These are phyloP conservation scores for Eupithecia pulchellata DNA, from an alignment of 2,888 invertebrate genomes.

Conservation along the genomic window DNA sequence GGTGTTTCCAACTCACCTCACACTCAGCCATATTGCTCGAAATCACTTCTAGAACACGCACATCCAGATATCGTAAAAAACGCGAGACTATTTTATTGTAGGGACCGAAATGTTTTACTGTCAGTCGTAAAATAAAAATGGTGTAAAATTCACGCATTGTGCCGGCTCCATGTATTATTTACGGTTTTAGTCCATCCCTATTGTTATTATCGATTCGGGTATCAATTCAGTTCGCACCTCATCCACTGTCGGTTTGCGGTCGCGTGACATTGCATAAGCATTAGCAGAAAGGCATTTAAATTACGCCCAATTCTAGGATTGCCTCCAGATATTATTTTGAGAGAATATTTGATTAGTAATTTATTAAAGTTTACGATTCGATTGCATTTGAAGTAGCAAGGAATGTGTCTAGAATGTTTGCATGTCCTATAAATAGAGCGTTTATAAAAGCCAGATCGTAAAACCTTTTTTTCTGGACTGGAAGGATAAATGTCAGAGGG, in stretches of 20 bases:
- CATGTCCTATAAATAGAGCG: slow-evolving; percentile 48
- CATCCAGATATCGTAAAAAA: slow-evolving; percentile 75
- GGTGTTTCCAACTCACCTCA: slow-evolving; percentile 48
- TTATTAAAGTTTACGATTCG: slow-evolving; percentile 47
- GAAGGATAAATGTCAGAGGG: slow-evolving; percentile 51
- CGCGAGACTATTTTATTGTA: slow-evolving; percentile 73
- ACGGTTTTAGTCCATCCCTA: slow-evolving; percentile 55
- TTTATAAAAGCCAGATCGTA: slow-evolving; percentile 56
- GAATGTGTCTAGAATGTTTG: slow-evolving; percentile 17
- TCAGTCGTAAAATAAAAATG: slow-evolving; percentile 77
- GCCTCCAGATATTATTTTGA: slow-evolving; percentile 19
- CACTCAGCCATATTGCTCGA: slow-evolving; percentile 53
- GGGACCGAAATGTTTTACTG: slow-evolving; percentile 77
- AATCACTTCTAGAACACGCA: slow-evolving; percentile 71
- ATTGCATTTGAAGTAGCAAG: slow-evolving; percentile 38
- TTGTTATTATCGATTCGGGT: slow-evolving; percentile 59
- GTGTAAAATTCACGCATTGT: slow-evolving; percentile 79
- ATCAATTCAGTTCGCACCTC: slow-evolving; percentile 34
- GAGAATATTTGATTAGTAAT: slow-evolving; percentile 42
- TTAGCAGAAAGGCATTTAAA: slow-evolving; percentile 27
- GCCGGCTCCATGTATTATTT: slow-evolving; percentile 66
- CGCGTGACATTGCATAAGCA: slow-evolving; percentile 31
- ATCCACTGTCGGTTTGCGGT: slow-evolving; percentile 35
- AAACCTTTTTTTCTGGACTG: slow-evolving; percentile 49
- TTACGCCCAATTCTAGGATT: slow-evolving; percentile 23